Base-by-base conservation (phyloP, 2,797 vertebrate species). In the Takifugu ocellatus region DNA sequence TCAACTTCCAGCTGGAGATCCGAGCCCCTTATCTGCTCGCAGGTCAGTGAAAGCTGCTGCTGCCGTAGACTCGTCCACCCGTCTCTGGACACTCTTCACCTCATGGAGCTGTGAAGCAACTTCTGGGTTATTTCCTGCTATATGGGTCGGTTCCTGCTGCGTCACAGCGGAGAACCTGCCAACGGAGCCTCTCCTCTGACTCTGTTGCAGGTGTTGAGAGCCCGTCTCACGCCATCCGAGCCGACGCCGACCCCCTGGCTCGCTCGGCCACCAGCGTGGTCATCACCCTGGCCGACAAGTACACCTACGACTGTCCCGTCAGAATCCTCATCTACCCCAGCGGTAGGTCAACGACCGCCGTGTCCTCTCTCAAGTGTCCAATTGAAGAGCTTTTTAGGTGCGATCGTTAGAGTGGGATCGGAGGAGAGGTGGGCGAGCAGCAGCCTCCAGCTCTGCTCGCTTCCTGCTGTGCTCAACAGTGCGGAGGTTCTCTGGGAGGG, bases 1-100 rank as follows among this genome's bases (percentile, higher is more conserved):
- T 99, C 69, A 95, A 88, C 86, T 99, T 99, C 85, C 94, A 94
- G 57, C 87, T 98, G 82, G 96, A 98, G 91, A 98, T 99, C 66
- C 88, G 93, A 0, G 94, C 94, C 4, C 96, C 96, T 0, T 98
- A 94, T 60, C 87, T 98, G 27, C 91, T 98, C 0, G 94, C 97
- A 92, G 96, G 96, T 98, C 68, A 87, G 83, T 72, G 44, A 46
- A 21, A 1, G 9, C 44, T 21, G 44, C 17, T 10, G 9, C 7
- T 8, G 29, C 29, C 9, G 29, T 31, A 2, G 29, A 31, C 29
- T 6, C 29, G 29, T 33, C 31, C 9, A 10, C 7, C 36, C 14
- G 36, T 43, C 16, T n/a, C 17, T 7, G 36, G 36, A 14, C 21
- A 21, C 21, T 39, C 12, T 39, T 12, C 36, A 39, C 5, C 31